Base-by-base conservation (phyloP, 2,888 invertebrate species). In the Diachrysia chrysitis region DNA sequence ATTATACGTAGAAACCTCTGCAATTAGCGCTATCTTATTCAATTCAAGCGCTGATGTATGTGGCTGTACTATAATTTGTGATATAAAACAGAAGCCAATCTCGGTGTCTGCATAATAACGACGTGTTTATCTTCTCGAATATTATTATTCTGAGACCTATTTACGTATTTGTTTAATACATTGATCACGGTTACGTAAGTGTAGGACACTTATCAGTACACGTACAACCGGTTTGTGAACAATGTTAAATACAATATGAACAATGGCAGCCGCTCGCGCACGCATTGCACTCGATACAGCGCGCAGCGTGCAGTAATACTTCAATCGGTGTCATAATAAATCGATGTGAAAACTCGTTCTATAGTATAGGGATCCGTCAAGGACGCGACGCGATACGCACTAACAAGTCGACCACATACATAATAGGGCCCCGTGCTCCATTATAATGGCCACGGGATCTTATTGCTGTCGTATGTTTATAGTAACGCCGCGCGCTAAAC, bases 311-410 rank as follows among this genome's bases (percentile, higher is more conserved):
- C 58, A 59, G 65, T 71, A 71, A 79, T 76, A 69, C 63, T 62
- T 73, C 74, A 67, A 72, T 73, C 73, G 75, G 70, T 83, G 82
- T 85, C 85, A 86, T 85, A 85, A 87, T 84, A 85, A 84, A 87
- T 85, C 81, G 76, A 82, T 81, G 82, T 83, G 82, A 82, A 86
- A 88, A 86, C 88, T 83, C 73, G 85, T 86, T 87, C 69, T 76
- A 73, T 67, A 69, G 53, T 71, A 73, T 48, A 71, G 63, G 48
- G 56, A 57, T 62, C 60, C 58, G 72, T 66, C 78, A 82, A 82
- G 83, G 82, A 76, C 81, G 71, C 59, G 48, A 58, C 57, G 57
- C 66, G 56, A 74, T 66, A 64, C 56, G 62, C 58, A 75, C 66
- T 71, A 69, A 78, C 72, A 72, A 78, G 65, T 73, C 66, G 65